Conservation (phyloP, 2,797 vertebrate species). For the Tokudaia muenninki region DNA sequence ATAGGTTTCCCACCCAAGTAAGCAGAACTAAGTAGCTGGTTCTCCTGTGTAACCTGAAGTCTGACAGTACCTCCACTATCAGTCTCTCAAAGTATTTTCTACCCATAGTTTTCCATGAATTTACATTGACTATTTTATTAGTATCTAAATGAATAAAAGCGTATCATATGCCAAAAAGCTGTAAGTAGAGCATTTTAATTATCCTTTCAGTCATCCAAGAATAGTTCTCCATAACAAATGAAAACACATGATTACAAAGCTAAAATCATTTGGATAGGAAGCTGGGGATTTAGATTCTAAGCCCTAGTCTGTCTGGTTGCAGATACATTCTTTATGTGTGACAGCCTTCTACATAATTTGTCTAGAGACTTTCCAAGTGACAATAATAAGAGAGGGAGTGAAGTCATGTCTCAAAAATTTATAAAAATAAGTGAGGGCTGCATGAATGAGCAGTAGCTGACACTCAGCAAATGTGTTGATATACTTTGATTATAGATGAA, state of each 20-base stretch:
- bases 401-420: neutral
- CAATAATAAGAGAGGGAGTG: neutral
- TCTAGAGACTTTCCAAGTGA: neutral
- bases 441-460: neutral
- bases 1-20: neutral
- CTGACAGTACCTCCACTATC: neutral
- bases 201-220: neutral
- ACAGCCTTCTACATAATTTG: no score
- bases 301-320: neutral
- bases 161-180: neutral
- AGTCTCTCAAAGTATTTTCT: neutral
- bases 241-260: neutral
- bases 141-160: neutral
- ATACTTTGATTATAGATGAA: neutral
- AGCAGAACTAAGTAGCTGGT: neutral
- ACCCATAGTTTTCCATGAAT: neutral
- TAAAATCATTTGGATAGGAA: neutral
- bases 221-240: neutral
- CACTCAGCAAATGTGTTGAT: neutral
- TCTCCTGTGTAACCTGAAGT: neutral
- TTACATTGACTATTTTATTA: neutral
- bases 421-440: no score
- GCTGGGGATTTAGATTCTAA: neutral
- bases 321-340: no score
- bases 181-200: neutral